Evolutionary conservation across 2,797 vertebrate genomes (phyloP), one percentile per base, ranked within the genome.

Genomic region (Eidolon dupreanum): DNA sequence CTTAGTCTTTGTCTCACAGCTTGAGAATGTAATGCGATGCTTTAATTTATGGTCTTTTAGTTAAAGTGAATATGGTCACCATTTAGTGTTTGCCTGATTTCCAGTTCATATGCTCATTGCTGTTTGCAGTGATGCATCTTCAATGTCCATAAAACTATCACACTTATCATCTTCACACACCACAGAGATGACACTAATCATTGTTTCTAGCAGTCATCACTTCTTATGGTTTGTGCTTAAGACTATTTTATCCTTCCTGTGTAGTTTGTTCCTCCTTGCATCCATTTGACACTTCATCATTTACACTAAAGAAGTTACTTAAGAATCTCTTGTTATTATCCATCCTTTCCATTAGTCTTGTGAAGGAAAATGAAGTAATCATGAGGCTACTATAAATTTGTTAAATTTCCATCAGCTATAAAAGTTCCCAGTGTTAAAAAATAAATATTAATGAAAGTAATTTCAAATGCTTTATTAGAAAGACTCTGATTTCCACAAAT

Each of bases 391-490:
- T 43, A 89, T 41, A 4, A 78, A 77, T 95, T 92, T 91, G 16
- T 91, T 74, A 90, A 31, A 90, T 28, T 92, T 93, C 28, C 6
- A 5, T 66, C 43, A 88, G 38, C 43, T 92, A 8, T 38, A 59
- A 36, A 46, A 65, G 20, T 82, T 78, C 77, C 24, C 13, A 63
- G 10, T 77, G 95, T 51, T 91, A 95, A 91, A 93, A 78, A 5
- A 91, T 84, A 88, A 70, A 86, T 83, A 38, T 75, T 59, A 96
- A 53, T 49, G 19, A 49, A 87, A 81, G 24, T 96, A 77, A 79
- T 96, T 93, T 90, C 31, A 79, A 82, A 46, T 94, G 53, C 31
- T 81, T 91, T 77, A 55, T 33, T 87, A 88, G 70, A 95, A 87
- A 84, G 43, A 87, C 22, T 90, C 53, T 65, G 33, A 81, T 70